phyloP scores from a whole-genome alignment of 2,888 invertebrate species.

The Myopa tessellatipennis region DNA sequence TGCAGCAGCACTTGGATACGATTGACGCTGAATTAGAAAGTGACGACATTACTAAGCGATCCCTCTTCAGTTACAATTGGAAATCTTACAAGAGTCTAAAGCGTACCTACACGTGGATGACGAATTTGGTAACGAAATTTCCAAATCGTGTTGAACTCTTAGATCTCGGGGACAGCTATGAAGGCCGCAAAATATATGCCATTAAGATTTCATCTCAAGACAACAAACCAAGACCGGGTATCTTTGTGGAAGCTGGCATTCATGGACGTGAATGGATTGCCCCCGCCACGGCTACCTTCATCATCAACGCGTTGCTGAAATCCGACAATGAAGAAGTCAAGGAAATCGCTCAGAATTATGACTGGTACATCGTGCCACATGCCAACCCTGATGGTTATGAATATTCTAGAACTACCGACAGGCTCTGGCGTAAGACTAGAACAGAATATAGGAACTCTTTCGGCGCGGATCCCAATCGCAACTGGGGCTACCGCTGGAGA shows the following conservation, averaged over 20 bases:
- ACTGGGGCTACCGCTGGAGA: slow-evolving; percentile 76
- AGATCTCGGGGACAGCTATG: background rate
- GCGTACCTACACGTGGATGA: slow-evolving; percentile 5
- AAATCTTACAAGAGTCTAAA: background rate
- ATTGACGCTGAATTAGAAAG: background rate
- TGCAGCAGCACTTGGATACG: slow-evolving; percentile 58
- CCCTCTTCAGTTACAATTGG: slow-evolving; percentile 1
- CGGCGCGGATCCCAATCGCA: slow-evolving; percentile 75
- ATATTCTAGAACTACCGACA: slow-evolving; percentile 74
- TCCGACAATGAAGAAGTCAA: slow-evolving; percentile 69
- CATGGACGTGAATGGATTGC: slow-evolving; percentile 83
- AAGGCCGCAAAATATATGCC: background rate
- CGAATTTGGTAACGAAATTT: background rate
- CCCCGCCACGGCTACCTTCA: slow-evolving; percentile 74
- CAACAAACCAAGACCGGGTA: slow-evolving; percentile 66
- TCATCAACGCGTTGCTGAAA: slow-evolving; percentile 73
- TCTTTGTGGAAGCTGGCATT: slow-evolving; percentile 76
- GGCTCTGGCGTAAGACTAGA: slow-evolving; percentile 77
- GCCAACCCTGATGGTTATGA: slow-evolving; percentile 83
- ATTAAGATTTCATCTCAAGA: too few relatives aligned
- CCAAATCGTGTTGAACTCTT: background rate
- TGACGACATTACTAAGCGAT: background rate
- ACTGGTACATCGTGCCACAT: slow-evolving; percentile 81
- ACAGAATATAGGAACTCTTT: slow-evolving; percentile 66
- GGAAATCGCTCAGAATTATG: slow-evolving; percentile 71